Percentiles rank a stretch among this genome's conserved stretches.
phyloP scores from a whole-genome alignment of 2,888 invertebrate genomes.

The Nephrotoma guestfalica region DNA sequence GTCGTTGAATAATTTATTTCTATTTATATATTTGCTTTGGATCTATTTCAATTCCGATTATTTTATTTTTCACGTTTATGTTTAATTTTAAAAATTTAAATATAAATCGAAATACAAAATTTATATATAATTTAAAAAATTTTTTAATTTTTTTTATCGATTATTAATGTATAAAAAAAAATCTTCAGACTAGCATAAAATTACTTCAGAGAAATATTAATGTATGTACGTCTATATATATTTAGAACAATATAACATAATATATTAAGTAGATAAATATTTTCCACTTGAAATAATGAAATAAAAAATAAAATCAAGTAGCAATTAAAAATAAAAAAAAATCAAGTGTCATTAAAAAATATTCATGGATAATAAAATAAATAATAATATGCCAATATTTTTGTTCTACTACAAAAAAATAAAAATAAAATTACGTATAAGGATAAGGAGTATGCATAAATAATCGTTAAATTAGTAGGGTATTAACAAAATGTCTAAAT shows the following conservation, averaged over 20 bases:
- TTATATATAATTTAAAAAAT: background rate
- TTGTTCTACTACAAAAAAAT: background rate
- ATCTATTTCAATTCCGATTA: background rate
- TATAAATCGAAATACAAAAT: background rate
- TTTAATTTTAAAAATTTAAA: background rate
- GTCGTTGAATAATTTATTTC: background rate
- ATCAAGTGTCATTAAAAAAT: background rate
- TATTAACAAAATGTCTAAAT: background rate
- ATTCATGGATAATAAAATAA: background rate
- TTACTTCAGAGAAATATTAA: background rate
- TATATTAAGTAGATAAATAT: background rate
- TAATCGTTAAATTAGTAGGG: background rate
- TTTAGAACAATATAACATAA: background rate
- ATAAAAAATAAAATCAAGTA: background rate
- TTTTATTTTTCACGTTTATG: background rate
- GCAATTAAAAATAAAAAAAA: conserved; percentile 1
- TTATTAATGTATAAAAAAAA: background rate
- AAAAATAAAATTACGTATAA: background rate
- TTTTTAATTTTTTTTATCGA: background rate
- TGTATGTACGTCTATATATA: background rate
- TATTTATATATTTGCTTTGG: background rate
- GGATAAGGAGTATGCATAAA: background rate
- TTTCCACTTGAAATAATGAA: background rate
- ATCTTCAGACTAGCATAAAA: background rate
- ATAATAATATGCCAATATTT: background rate